Percentiles rank a stretch among this genome's conserved stretches.
phyloP scores from a whole-genome alignment of 2,113 vertebrate genomes.

The Cottus gobio region DNA sequence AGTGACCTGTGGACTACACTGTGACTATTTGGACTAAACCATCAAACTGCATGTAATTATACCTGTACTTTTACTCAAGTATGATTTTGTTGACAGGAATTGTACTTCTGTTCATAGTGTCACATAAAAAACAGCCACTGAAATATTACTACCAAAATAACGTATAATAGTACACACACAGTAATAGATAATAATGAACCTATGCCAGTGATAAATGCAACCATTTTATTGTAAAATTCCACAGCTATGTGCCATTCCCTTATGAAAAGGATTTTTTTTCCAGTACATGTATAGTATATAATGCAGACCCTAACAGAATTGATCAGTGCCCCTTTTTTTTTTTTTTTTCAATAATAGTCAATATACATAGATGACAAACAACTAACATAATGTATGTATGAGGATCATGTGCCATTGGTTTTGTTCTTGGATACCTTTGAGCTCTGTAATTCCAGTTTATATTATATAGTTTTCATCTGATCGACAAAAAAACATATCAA shows the following conservation, averaged over 20 bases:
- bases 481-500: conserved; percentile 80
- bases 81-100: background rate
- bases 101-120: background rate
- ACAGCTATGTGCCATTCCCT: conserved; percentile 89
- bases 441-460: conserved; percentile 54
- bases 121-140: background rate
- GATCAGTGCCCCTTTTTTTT: conserved; percentile 56
- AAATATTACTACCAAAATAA: background rate
- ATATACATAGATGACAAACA: conserved; percentile 76
- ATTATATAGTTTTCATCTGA: conserved; percentile 59
- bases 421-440: conserved; percentile 49
- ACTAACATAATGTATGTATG: conserved; percentile 67
- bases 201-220: conserved; percentile 81
- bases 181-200: conserved; percentile 16
- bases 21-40: background rate
- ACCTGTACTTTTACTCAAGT: background rate
- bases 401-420: conserved; percentile 63
- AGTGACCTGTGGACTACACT: too few relatives aligned
- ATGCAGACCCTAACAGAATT: conserved; percentile 76
- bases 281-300: conserved; percentile 83
- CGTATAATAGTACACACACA: background rate
- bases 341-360: conserved; percentile 70
- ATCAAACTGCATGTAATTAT: background rate
- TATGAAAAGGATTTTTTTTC: conserved; percentile 85
- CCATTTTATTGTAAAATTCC: conserved; percentile 96